Base-by-base conservation (phyloP, 64 coral and sea anemone genomes). In the Orbicella faveolata region DNA sequence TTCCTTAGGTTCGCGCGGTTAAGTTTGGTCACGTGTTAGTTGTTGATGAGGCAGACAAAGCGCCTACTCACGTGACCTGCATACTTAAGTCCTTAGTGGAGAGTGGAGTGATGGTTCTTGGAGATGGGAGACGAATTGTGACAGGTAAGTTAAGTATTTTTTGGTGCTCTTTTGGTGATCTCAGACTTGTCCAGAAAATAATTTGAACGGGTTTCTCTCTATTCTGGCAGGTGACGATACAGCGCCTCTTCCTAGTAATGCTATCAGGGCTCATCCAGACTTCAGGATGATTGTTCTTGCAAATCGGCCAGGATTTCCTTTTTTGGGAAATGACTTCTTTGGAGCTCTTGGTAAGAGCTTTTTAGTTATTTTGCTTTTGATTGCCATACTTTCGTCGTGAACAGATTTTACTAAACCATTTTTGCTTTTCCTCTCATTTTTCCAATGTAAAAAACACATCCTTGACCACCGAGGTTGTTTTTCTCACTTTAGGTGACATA, bases 241-340 rank as follows among this genome's bases (percentile, higher is more conserved):
- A 48, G 57, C 81, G 53, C 51, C 88, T 15, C 15, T 87, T 74
- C 79, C 97, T 12, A 77, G 83, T 11, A 89, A 96, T 77, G 94
- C 83, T 25, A 96, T 99, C 67, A 82, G 88, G 82, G 91, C 83
- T 84, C 97, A 99, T 23, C 68, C 75, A 61, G 94, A 99, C n/a
- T 99, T 99, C 72, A 54, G 94, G 25, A 95, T 99, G 90, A 96
- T 99, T 33, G 97, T 96, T 35, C 63, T 99, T 26, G 97, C 97
- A 33, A 99, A 99, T 87, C 90, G 97, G 74, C 97, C 97, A 25
- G 97, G 97, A 11, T 99, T 99, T 80, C 97, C 97, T 14, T 99
- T 99, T 84, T 81, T 99, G 6, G 97, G 97, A 79, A 99, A 99
- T 36, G 97, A 99, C 57, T 99, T 99, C 63, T 99, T 99, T 87